Base-by-base conservation (phyloP, 2,888 invertebrate species). In the Ormyrus pomaceus region DNA sequence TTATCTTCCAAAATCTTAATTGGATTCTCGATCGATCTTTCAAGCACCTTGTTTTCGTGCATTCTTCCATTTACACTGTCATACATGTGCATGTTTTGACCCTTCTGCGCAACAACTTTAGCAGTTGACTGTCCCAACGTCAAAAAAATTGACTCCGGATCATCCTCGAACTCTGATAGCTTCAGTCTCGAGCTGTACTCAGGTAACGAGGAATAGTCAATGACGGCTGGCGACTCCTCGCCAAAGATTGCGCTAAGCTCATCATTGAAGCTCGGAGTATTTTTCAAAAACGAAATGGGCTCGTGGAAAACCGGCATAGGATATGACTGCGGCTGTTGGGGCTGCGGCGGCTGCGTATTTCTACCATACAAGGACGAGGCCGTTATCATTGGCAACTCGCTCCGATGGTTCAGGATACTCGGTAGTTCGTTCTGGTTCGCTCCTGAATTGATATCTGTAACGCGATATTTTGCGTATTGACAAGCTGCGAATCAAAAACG, bases 231-330 rank as follows among this genome's bases (percentile, higher is more conserved):
- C 0, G 62, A 70, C 45, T 73, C 79, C 34, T 82, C 79, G 8
- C 71, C 79, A 11, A 82, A 82, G 48, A 82, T 74, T 1, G 73
- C 74, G 62, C 55, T 83, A 10, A 88, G 79, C n/a, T 89, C 89
- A 48, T 82, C 79, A 45, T 9, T 74, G 10, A 77, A 82, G n/a
- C 53, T 73, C 13, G 74, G 82, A 19, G 9, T 71, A 34, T 88
- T 86, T 82, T 87, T 88, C 48, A 87, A 75, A 70, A 86, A 88
- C 5, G 87, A 84, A 13, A 86, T 75, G 5, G 85, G 83, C 5
- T 88, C 88, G 64, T 83, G 86, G 11, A 87, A 66, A 48, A 87
- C 76, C 5, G 87, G 83, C 45, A 86, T 53, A 0, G 83, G 81
- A 56, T 82, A 81, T 9, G 81, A 82, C 19, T 62, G 68, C n/a